phyloP scores from a whole-genome alignment of 2,888 invertebrate genomes.

The Pterostichus niger region DNA sequence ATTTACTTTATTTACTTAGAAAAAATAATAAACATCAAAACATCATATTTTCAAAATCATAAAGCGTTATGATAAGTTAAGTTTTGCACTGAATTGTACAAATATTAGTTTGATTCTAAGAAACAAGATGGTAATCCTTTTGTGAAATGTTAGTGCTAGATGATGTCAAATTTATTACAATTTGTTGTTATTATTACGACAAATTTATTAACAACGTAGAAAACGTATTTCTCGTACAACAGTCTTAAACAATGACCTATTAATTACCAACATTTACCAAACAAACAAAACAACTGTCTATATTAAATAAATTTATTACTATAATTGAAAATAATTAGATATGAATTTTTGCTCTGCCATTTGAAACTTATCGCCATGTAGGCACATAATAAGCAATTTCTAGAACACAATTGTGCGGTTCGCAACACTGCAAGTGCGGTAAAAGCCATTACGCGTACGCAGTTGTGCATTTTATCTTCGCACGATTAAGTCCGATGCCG shows the following conservation, averaged over 20 bases:
- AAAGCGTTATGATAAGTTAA: no score
- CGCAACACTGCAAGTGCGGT: constrained; percentile 16
- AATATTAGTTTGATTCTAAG: background rate
- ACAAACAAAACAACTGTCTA: constrained; percentile 39
- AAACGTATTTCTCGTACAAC: background rate
- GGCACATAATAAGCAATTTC: constrained; percentile 62
- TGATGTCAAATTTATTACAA: background rate
- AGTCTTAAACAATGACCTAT: constrained; percentile 33
- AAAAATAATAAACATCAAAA: no score
- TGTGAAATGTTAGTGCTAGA: background rate
- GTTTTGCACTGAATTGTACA: no score
- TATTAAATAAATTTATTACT: constrained; percentile 33
- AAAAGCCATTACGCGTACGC: constrained; percentile 53
- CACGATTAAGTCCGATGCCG: constrained; percentile 59
- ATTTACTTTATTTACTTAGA: no score
- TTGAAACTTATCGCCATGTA: constrained; percentile 40
- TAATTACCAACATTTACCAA: constrained; percentile 32
- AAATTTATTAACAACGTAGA: constrained; percentile 9
- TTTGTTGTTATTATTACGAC: background rate
- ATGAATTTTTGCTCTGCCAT: constrained; percentile 35
- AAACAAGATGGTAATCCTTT: background rate
- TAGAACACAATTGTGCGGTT: constrained; percentile 47
- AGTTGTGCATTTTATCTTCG: constrained; percentile 54
- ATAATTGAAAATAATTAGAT: constrained; percentile 62
- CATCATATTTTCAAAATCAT: no score